These are phyloP conservation scores for Trachemys scripta DNA, from an alignment of 2,113 vertebrate species.

Conservation along the genomic window DNA sequence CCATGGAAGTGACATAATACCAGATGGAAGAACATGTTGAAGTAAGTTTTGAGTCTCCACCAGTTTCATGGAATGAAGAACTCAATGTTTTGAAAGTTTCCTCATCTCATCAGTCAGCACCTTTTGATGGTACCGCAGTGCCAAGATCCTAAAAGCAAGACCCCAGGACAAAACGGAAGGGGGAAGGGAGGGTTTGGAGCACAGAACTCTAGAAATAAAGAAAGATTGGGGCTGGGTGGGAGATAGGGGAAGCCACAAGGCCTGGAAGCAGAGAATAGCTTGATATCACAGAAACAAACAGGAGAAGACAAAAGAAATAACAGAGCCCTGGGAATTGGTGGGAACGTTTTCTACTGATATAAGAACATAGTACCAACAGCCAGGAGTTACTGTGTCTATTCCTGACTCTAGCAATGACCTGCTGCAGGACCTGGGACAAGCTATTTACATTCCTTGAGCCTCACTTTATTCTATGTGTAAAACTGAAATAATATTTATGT, in stretches of 20 bases:
- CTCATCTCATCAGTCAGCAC: not conserved
- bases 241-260: not conserved
- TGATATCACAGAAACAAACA: not conserved
- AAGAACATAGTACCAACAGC: not conserved
- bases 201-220: not conserved
- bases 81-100: not conserved
- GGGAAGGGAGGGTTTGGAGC: not conserved
- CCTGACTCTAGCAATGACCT: not conserved
- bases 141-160: not conserved
- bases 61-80: not conserved
- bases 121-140: rapidly evolving
- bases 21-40: not conserved
- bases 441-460: not conserved
- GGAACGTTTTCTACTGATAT: not conserved
- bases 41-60: rapidly evolving
- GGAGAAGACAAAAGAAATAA: not conserved
- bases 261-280: not conserved
- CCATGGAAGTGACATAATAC: rapidly evolving
- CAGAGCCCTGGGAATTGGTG: not conserved
- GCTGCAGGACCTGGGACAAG: not conserved
- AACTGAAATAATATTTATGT: not conserved
- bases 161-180: not conserved
- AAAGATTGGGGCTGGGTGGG: not conserved
- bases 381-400: not conserved
- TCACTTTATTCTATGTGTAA: not conserved